Evolutionary conservation across 1,140 invertebrate species (phyloP).

Genomic region (Drosophila littoralis): DNA sequence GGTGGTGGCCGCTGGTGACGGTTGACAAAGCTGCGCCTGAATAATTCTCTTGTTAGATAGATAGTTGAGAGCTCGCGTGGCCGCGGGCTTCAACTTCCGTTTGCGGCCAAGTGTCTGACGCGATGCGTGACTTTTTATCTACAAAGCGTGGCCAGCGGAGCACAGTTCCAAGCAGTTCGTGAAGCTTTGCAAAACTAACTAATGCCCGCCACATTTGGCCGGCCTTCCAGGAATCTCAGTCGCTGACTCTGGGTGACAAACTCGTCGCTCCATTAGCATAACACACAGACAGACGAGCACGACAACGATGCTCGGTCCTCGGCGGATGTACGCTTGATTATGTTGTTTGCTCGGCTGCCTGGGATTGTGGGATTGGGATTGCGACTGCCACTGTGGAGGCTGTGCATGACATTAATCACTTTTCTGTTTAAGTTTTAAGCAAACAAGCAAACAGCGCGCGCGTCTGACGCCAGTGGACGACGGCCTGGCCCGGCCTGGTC

Average conservation of each 20-base stretch:
- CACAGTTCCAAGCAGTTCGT: slow-evolving; percentile 2
- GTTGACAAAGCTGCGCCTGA: slow-evolving; percentile 50
- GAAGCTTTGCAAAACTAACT: slow-evolving; percentile 58
- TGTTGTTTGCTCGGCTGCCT: slow-evolving; percentile 65
- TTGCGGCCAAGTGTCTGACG: slow-evolving; percentile 49
- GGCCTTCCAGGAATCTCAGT: slow-evolving; percentile 69
- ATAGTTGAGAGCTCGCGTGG: slow-evolving; percentile 58
- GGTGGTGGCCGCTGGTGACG: neutral
- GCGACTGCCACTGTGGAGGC: neutral
- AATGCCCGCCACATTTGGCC: slow-evolving; percentile 42
- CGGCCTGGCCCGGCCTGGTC: too few species aligned
- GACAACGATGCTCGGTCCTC: slow-evolving; percentile 2
- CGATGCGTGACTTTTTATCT: slow-evolving; percentile 68
- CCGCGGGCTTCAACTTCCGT: slow-evolving; percentile 67
- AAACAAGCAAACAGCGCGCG: slow-evolving; percentile 59
- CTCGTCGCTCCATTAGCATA: slow-evolving; percentile 74
- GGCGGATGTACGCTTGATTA: slow-evolving; percentile 80
- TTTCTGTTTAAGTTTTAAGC: slow-evolving; percentile 52
- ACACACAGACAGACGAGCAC: slow-evolving; percentile 13
- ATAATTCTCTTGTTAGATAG: slow-evolving; percentile 49
- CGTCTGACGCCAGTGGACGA: slow-evolving; percentile 58
- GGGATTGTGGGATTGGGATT: slow-evolving; percentile 7
- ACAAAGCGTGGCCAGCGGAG: slow-evolving; percentile 51
- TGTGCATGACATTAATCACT: slow-evolving; percentile 75
- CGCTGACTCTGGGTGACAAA: slow-evolving; percentile 63